Evolutionary conservation across 2,888 invertebrate species (phyloP), one percentile per base, ranked within the genome.

Genomic region (Heliconius ethilla): DNA sequence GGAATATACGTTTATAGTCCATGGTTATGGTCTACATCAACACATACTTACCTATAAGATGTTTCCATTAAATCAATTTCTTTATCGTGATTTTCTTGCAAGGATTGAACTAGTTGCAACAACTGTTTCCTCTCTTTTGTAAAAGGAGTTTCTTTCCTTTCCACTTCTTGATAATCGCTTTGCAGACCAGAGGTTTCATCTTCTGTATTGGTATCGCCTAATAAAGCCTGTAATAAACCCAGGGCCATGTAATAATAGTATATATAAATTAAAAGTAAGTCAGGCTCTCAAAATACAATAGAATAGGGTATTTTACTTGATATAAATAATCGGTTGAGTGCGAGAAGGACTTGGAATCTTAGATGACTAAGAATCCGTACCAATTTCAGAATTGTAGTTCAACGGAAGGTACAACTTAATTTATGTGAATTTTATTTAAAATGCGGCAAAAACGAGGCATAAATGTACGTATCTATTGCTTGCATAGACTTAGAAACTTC

Each of bases 41-140:
- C 3, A 51, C 51, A 10, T 4, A 51, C 70, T 10, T 4, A 95
- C 96, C 96, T 95, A 82, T 96, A 96, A 1, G 96, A 96, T 78
- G 95, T 95, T 86, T 96, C 96, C 92, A 96, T 92, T 62, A 96
- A 86, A 86, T 96, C 95, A 63, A 95, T 92, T 87, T 96, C 96
- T 82, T 95, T 96, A 66, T 95, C 93, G 78, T 96, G 96, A 82
- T 95, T 94, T 82, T 95, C 95, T 84, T 95, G 95, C 55, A 96
- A 85, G 1, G 94, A 93, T 62, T 91, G 90, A 2, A 96, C 92
- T 18, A 96, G 84, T 82, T 94, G 94, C n/a, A 94, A 79, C 45
- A 95, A 86, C 81, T 91, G 94, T 78, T 88, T 93, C 86, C 86
- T 92, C 83, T 89, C 93, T 78, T 87, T 92, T 9, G 80, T 77